A percentile compares a stretch with the other conserved stretches of the same genome.
Conservation (phyloP, 2,888 invertebrate species). For the Rhabditoides inermis region DNA sequence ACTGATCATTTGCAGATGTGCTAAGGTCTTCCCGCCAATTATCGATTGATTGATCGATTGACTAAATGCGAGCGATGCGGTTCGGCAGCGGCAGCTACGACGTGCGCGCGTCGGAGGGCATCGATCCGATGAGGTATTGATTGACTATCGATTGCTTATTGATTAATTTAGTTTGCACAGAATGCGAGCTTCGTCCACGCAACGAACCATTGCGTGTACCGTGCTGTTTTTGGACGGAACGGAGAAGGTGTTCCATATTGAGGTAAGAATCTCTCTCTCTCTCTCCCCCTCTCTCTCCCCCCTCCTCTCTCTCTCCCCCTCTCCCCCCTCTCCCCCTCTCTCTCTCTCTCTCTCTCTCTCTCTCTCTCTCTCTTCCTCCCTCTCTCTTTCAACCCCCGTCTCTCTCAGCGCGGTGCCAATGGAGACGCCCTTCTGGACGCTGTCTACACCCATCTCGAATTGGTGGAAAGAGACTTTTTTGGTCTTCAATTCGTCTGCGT, state of each 20-base stretch:
- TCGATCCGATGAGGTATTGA: slow-evolving; percentile 57
- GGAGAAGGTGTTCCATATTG: slow-evolving; percentile 83
- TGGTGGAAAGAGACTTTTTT: slow-evolving; percentile 94
- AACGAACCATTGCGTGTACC: slow-evolving; percentile 55
- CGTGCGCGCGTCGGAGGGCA: slow-evolving; percentile 86
- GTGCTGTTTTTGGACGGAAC: slow-evolving; percentile 91
- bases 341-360: neutral
- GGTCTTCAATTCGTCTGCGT: slow-evolving; percentile 84
- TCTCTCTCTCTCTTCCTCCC: neutral
- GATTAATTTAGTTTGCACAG: slow-evolving; percentile 1
- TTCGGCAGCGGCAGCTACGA: slow-evolving; percentile 79
- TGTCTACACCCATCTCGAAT: slow-evolving; percentile 86
- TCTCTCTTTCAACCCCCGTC: neutral
- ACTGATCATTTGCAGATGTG: too few species aligned
- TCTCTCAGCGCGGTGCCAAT: slow-evolving; percentile 64
- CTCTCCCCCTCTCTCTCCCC: neutral
- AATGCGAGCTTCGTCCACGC: slow-evolving; percentile 1
- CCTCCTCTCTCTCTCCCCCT: neutral
- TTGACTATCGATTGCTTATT: neutral
- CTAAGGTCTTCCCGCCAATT: too few species aligned
- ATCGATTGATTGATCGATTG: too few species aligned
- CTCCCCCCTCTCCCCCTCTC: slow-evolving; percentile 1
- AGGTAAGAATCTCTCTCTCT: slow-evolving; percentile 60
- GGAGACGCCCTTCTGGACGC: slow-evolving; percentile 79
- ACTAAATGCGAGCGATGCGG: slow-evolving; percentile 26